Evolutionary conservation across 2,888 invertebrate species (phyloP).

Genomic region (Corythucha ciliata): DNA sequence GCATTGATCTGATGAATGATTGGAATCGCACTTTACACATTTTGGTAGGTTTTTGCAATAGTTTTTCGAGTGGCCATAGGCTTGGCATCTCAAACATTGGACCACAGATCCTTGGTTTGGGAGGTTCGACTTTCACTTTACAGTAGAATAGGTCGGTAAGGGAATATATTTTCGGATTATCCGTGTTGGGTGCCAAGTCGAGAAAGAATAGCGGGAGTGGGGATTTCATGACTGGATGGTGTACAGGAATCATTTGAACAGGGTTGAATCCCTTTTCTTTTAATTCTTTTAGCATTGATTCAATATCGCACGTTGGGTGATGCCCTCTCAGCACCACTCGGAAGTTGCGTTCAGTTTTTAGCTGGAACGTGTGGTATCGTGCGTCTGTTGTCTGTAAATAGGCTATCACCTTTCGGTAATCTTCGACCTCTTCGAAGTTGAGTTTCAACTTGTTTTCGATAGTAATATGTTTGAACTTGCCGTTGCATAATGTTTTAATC

Average conservation of each 20-base stretch:
- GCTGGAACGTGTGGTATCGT: too few relatives aligned
- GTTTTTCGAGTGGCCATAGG: conserved; percentile 1
- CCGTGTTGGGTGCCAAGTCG: too few relatives aligned
- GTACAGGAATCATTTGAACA: not conserved
- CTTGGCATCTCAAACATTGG: not conserved
- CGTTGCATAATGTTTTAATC: too few relatives aligned
- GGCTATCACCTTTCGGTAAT: too few relatives aligned
- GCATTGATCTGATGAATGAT: not conserved
- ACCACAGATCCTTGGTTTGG: not conserved
- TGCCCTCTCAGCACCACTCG: conserved; percentile 5
- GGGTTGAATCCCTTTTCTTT: not conserved
- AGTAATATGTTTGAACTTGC: too few relatives aligned
- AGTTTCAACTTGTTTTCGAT: too few relatives aligned
- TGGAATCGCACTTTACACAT: not conserved
- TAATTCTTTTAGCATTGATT: not conserved
- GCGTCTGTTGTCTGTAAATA: too few relatives aligned
- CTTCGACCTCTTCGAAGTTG: too few relatives aligned
- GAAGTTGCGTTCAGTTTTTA: not conserved
- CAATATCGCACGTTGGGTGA: not conserved
- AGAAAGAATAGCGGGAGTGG: not conserved
- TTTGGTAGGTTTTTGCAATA: not conserved
- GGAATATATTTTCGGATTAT: not conserved
- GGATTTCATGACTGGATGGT: conserved; percentile 1
- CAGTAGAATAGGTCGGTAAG: not conserved
- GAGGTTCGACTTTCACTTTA: not conserved